phyloP scores from a whole-genome alignment of 2,888 invertebrate genomes.

The Adelognathus sp. region DNA sequence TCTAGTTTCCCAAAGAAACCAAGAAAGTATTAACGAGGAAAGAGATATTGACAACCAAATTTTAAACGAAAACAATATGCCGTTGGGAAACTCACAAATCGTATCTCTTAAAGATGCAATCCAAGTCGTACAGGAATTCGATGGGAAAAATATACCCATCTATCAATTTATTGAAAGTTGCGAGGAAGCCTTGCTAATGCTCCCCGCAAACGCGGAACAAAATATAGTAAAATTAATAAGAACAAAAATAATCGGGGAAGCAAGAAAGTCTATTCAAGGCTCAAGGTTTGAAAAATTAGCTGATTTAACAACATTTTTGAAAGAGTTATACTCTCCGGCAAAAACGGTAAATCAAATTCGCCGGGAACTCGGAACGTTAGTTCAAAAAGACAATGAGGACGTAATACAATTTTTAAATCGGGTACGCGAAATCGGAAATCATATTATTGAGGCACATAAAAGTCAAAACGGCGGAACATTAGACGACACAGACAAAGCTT shows the following conservation, averaged over 20 bases:
- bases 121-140: constrained; percentile 24
- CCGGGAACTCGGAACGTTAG: constrained; percentile 11
- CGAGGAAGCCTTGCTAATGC: constrained; percentile 3
- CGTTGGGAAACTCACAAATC: constrained; percentile 17
- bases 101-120: constrained; percentile 41
- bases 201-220: constrained; percentile 6
- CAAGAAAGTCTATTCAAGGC: constrained; percentile 11
- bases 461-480: not conserved
- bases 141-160: constrained; percentile 22
- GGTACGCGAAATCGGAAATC: constrained; percentile 21
- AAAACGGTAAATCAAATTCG: not conserved
- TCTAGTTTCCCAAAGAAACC: no score
- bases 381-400: constrained; percentile 7
- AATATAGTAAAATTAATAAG: constrained; percentile 21
- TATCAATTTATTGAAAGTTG: constrained; percentile 28
- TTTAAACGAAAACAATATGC: not conserved
- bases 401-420: constrained; percentile 25
- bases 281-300: not conserved
- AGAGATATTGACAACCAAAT: no score
- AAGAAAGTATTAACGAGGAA: no score
- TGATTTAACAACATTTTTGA: not conserved
- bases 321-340: constrained; percentile 16
- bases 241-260: constrained; percentile 14
- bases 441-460: not conserved
- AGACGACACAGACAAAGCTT: not conserved